Evolutionary conservation across 1,140 invertebrate genomes (phyloP), one percentile per base, ranked within the genome.

Genomic region (Scaptodrosophila lebanonensis): DNA sequence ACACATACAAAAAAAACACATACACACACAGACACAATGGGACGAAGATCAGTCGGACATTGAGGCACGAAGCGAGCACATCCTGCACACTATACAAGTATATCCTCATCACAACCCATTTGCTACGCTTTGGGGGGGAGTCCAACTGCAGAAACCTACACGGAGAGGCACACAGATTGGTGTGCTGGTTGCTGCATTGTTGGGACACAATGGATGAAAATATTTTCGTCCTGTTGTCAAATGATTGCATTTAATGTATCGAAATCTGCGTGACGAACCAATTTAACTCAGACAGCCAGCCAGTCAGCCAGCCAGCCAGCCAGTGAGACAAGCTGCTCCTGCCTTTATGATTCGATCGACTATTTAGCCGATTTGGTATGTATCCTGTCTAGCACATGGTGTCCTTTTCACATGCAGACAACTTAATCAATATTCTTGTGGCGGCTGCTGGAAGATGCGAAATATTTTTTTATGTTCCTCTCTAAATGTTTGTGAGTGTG

Each of bases 161-260:
- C 25, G 43, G 43, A 53, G 50, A 51, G 52, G 44, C 9, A 8
- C 8, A 12, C 29, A 22, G 20, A 16, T 49, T 48, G 50, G 33
- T 53, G 35, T 30, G 42, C 62, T 48, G n/a, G 63, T 51, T 62
- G 42, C 17, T 62, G 45, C 38, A 72, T 75, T 83, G 76, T 82
- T 82, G 54, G 75, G 76, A 84, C 79, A 84, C 79, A 84, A 84
- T 73, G 65, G 83, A 82, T 70, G 68, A 84, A 85, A 85, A 84
- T 84, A 84, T 84, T 84, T 84, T 84, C 83, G 83, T 84, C 83
- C 83, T 84, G 76, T 73, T 85, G 83, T 85, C 83, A 84, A 85
- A 84, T 84, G 83, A 85, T 85, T 85, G 72, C 83, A 75, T 85
- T 85, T 85, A 85, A 85, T 85, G 83, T 70, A 83, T 85, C 66